Conservation (phyloP, 2,888 invertebrate species). For the Drosophila atripex region DNA sequence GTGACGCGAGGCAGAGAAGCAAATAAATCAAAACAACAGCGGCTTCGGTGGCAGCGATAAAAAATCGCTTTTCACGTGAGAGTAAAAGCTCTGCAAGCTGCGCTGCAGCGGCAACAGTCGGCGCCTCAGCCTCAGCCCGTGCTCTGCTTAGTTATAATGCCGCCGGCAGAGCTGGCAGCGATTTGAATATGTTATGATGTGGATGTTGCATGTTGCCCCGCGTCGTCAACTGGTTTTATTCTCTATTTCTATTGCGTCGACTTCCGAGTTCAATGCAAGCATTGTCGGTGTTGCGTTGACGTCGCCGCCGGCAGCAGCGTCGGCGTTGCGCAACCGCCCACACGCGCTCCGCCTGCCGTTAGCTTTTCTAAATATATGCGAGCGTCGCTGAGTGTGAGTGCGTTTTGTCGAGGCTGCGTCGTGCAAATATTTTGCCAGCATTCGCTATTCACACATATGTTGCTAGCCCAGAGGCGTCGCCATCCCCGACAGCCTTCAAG, state of each 20-base stretch:
- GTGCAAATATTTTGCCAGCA: slow-evolving; percentile 73
- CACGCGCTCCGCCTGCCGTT: slow-evolving; percentile 46
- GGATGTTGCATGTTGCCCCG: slow-evolving; percentile 55
- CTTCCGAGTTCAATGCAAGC: slow-evolving; percentile 79
- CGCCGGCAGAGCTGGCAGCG: slow-evolving; percentile 39
- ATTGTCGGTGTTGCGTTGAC: slow-evolving; percentile 17
- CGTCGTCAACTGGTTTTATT: slow-evolving; percentile 68
- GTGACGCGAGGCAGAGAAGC: slow-evolving; percentile 61
- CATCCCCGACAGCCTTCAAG: slow-evolving; percentile 53
- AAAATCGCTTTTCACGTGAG: slow-evolving; percentile 68
- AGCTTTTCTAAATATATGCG: slow-evolving; percentile 34
- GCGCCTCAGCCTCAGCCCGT: slow-evolving; percentile 36
- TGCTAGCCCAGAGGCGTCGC: slow-evolving; percentile 25
- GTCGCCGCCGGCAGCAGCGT: slow-evolving; percentile 15
- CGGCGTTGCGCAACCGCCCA: slow-evolving; percentile 76
- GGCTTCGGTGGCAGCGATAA: slow-evolving; percentile 13
- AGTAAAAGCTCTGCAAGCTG: slow-evolving; percentile 65
- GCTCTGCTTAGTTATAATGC: slow-evolving; percentile 35
- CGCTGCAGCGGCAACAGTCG: slow-evolving; percentile 36
- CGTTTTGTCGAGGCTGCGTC: slow-evolving; percentile 57
- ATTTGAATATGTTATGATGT: slow-evolving; percentile 78
- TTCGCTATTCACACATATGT: slow-evolving; percentile 49
- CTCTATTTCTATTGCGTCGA: slow-evolving; percentile 75
- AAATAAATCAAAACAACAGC: slow-evolving; percentile 43
- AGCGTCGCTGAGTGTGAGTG: slow-evolving; percentile 11